These are phyloP conservation scores for Cydia fagiglandana DNA, from an alignment of 1,140 invertebrate genomes.

Conservation along the genomic window DNA sequence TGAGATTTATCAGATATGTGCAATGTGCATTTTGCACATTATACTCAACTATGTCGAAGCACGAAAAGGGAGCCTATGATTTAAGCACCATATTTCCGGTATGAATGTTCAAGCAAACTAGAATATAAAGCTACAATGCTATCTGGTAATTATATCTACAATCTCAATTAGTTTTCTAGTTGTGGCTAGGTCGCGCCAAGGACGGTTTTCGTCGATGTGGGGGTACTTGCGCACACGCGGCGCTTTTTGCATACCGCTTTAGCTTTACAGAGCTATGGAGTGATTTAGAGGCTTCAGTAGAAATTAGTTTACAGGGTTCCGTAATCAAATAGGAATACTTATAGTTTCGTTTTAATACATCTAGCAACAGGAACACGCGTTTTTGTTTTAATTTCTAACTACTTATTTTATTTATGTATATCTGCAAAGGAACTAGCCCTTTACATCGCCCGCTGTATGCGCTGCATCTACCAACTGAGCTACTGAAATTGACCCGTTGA, in stretches of 20 bases:
- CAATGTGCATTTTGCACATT: too few species aligned
- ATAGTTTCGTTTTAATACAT: too few species aligned
- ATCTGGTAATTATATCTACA: constrained; percentile 5
- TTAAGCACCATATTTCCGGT: neutral
- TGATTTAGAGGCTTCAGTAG: neutral
- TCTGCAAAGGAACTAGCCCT: too few species aligned
- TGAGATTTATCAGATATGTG: too few species aligned
- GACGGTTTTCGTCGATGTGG: neutral
- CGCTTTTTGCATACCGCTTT: neutral
- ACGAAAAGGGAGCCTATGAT: neutral
- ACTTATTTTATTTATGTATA: too few species aligned
- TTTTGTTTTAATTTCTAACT: too few species aligned
- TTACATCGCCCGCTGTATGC: too few species aligned
- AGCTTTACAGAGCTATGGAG: neutral
- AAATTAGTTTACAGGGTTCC: neutral
- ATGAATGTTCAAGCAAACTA: neutral
- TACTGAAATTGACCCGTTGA: too few species aligned
- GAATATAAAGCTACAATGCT: neutral
- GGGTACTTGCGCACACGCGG: neutral
- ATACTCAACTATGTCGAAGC: too few species aligned
- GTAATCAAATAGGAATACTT: too few species aligned
- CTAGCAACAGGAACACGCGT: too few species aligned
- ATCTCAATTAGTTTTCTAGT: neutral
- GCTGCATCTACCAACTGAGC: too few species aligned
- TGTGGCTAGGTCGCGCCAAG: neutral